Percentiles rank a stretch among this genome's conserved stretches.
phyloP scores from a whole-genome alignment of 1,140 invertebrate species.

The Diplogasteroides magnus region DNA sequence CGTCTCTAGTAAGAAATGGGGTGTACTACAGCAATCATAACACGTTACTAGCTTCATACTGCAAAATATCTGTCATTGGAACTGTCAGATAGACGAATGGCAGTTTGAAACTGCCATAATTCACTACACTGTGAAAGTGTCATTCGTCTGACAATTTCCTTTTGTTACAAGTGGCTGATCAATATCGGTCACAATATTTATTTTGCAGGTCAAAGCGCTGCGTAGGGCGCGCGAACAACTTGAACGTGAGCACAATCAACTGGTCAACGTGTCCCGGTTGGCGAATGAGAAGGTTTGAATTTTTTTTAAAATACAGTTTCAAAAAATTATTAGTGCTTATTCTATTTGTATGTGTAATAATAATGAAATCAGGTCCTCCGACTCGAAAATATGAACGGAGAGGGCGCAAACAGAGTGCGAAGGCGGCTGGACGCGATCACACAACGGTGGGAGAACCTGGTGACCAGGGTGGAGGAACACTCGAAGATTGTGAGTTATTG shows the following conservation, averaged over 20 bases:
- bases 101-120: too few relatives aligned
- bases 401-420: not conserved
- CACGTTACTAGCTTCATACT: too few relatives aligned
- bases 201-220: not conserved
- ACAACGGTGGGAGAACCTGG: not conserved
- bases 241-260: not conserved
- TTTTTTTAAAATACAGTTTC: too few relatives aligned
- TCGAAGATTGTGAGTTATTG: not conserved
- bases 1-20: too few relatives aligned
- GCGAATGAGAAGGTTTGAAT: not conserved
- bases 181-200: not conserved
- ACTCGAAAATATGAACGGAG: not conserved
- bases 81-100: too few relatives aligned
- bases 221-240: not conserved
- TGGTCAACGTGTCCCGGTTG: not conserved
- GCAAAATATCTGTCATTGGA: too few relatives aligned
- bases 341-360: too few relatives aligned
- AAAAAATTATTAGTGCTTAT: too few relatives aligned
- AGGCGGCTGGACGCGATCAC: not conserved
- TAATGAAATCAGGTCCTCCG: too few relatives aligned
- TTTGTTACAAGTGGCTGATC: not conserved
- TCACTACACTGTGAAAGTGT: too few relatives aligned
- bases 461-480: not conserved
- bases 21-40: too few relatives aligned
- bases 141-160: too few relatives aligned